These are phyloP conservation scores for Elegia similella DNA, from an alignment of 2,888 invertebrate genomes.

Conservation along the genomic window DNA sequence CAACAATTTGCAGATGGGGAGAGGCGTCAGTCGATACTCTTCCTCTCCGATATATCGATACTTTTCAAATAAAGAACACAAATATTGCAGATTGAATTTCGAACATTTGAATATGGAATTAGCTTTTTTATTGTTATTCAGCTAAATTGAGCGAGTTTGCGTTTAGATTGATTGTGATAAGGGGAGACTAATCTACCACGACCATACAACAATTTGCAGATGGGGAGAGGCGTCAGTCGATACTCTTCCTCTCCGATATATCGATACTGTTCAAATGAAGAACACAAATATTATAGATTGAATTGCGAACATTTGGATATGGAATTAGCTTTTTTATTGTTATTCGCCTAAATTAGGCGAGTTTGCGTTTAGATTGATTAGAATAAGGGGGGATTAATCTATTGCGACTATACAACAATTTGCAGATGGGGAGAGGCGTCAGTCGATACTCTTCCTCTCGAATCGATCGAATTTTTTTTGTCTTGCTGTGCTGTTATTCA, in stretches of 20 bases:
- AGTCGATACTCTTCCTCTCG: too few relatives aligned
- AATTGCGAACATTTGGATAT: too few relatives aligned
- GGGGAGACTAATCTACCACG: slow-evolving; percentile 49
- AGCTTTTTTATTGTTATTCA: too few relatives aligned
- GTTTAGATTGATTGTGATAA: slow-evolving; percentile 65
- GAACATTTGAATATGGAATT: too few relatives aligned
- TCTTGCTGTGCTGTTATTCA: too few relatives aligned
- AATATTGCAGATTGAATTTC: too few relatives aligned
- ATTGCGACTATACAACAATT: slow-evolving; percentile 57
- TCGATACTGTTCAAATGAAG: slow-evolving; percentile 21
- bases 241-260: slow-evolving; percentile 16
- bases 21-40: slow-evolving; percentile 24
- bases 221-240: slow-evolving; percentile 32
- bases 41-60: slow-evolving; percentile 18
- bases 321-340: too few relatives aligned
- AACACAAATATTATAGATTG: too few relatives aligned
- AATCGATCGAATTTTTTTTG: slow-evolving; percentile 26
- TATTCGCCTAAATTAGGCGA: too few relatives aligned
- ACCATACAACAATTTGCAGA: slow-evolving; percentile 56
- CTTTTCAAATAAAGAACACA: slow-evolving; percentile 16
- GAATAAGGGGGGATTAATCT: slow-evolving; percentile 50
- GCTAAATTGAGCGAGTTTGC: slow-evolving; percentile 64
- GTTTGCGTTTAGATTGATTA: too few relatives aligned
- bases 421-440: slow-evolving; percentile 34
- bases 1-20: slow-evolving; percentile 51